Evolutionary conservation across 2,797 vertebrate genomes (phyloP).

Genomic region (Allenopithecus nigroviridis): DNA sequence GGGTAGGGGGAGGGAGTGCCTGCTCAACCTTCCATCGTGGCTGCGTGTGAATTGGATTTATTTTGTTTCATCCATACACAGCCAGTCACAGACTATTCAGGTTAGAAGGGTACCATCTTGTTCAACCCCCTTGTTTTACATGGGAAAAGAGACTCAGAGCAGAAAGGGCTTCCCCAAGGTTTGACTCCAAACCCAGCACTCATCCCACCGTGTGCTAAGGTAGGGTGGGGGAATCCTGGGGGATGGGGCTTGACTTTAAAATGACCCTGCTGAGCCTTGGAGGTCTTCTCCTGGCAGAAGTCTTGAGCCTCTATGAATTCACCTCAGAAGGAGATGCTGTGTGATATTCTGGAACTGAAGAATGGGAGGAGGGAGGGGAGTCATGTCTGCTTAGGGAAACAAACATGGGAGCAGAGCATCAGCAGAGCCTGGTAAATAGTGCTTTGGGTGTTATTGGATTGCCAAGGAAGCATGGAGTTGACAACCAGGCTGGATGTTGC

Average conservation of each 20-base stretch:
- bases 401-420: background rate
- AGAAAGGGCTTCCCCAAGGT: background rate
- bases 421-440: background rate
- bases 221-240: rapidly evolving
- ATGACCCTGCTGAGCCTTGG: background rate
- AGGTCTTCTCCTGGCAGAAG: background rate
- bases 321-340: background rate
- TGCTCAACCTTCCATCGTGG: background rate
- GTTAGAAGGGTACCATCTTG: background rate
- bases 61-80: background rate
- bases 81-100: background rate
- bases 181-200: background rate
- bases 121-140: background rate
- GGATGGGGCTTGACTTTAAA: background rate
- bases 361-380: no score
- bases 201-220: no score
- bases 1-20: background rate
- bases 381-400: background rate
- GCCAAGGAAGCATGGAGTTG: background rate
- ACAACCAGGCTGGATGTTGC: background rate
- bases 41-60: background rate
- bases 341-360: background rate
- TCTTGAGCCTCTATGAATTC: background rate
- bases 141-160: background rate
- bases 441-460: background rate